Base-by-base conservation (phyloP, 2,113 vertebrate genomes). In the Rhizomys pruinosus region DNA sequence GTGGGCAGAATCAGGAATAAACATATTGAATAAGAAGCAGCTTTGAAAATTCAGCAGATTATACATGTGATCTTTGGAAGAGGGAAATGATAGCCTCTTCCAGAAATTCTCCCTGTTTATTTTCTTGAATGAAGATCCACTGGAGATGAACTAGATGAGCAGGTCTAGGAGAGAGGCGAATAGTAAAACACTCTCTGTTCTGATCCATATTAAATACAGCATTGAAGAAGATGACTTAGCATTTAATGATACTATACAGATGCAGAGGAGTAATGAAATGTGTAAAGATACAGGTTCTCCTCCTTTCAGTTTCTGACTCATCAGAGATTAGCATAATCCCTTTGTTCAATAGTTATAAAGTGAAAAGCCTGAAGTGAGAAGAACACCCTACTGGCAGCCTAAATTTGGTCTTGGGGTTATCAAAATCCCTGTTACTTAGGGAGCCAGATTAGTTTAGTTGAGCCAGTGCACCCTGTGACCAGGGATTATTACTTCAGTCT, bases 331-430 rank as follows among this genome's bases (percentile, higher is more conserved):
- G 20, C 15, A 64, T 82, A 86, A 90, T 90, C 44, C 5, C 5
- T 96, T 37, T 85, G 42, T 66, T 91, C 64, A 78, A n/a, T 29
- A 19, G 19, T 91, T 94, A 19, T 44, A 87, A 92, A 76, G 44
- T 9, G 39, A 79, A 81, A 79, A 86, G 20, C 20, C 8, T 25
- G 22, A 78, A 66, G 78, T 93, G 66, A 68, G n/a, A 78, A 72
- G 16, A 85, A 84, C 91, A 86, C 27, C 1, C 32, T 63, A 1
- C 12, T 71, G 39, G 13, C 5, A 81, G 37, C 32, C 64, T 79
- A 84, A 68, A 90, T 34, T 37, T 93, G 61, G 3, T 81, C 32
- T 39, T 92, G 57, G 16, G 80, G 15, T 25, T 55, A 4, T 57
- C 22, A 52, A 16, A 61, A 6, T n/a, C 32, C 47, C 13, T 32